phyloP scores from a whole-genome alignment of 2,888 invertebrate genomes.

The Hypena proboscidalis region DNA sequence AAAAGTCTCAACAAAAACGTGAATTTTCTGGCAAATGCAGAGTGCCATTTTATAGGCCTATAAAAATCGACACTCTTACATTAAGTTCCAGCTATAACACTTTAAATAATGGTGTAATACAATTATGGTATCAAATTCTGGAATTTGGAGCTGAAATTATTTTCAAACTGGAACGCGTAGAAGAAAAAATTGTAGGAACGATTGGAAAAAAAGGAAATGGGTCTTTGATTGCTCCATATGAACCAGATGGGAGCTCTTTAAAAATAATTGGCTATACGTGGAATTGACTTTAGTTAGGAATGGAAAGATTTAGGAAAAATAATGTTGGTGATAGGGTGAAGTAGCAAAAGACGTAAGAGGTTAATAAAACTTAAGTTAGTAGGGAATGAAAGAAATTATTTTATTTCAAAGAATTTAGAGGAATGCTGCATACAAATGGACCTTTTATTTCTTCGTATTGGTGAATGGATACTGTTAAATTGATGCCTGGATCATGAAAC shows the following conservation, averaged over 20 bases:
- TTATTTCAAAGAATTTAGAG: no score
- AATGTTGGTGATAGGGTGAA: no score
- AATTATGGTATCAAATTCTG: constrained; percentile 36
- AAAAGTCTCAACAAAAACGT: constrained; percentile 8
- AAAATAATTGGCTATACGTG: constrained; percentile 23
- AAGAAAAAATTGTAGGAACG: constrained; percentile 9
- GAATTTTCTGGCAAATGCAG: constrained; percentile 15
- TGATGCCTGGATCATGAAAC: no score
- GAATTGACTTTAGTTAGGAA: constrained; percentile 5
- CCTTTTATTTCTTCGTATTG: no score
- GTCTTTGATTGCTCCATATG: constrained; percentile 19
- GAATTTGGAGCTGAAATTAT: constrained; percentile 9
- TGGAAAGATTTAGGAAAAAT: no score
- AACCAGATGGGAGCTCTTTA: constrained; percentile 5
- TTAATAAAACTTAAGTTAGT: no score
- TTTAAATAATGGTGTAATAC: constrained; percentile 38
- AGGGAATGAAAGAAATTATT: no score
- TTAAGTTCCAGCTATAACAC: constrained; percentile 29
- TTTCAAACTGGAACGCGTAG: constrained; percentile 15
- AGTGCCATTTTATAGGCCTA: constrained; percentile 23
- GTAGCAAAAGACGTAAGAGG: no score
- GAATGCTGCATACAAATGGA: no score
- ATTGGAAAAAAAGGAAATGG: constrained; percentile 2
- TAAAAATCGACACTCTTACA: constrained; percentile 31
- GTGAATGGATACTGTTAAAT: no score